Percentiles rank a stretch among this genome's conserved stretches.
phyloP scores from a whole-genome alignment of 1,140 invertebrate species.

The Zaprionus africanus region DNA sequence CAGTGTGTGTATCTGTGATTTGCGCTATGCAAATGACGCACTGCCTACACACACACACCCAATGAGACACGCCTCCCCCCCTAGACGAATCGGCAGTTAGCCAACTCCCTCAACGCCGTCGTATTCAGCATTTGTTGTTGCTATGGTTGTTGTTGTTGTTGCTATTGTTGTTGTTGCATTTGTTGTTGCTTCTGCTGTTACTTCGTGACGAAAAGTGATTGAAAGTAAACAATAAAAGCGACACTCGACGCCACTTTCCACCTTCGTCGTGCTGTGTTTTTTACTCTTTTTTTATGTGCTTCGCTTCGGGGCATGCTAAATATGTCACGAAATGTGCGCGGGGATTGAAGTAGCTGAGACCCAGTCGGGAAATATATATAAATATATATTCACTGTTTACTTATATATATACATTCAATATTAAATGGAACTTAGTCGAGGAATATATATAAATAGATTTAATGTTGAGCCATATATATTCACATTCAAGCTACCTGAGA shows the following conservation, averaged over 20 bases:
- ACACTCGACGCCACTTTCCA: conserved; percentile 78
- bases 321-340: background rate
- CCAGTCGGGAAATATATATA: background rate
- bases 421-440: too few species aligned
- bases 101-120: conserved; percentile 27
- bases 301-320: background rate
- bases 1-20: conserved; percentile 49
- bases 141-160: conserved; percentile 39
- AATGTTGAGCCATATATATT: too few species aligned
- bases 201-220: conserved; percentile 84
- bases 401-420: too few species aligned
- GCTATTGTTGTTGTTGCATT: conserved; percentile 27
- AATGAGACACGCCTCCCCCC: conserved; percentile 28
- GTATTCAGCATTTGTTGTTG: conserved; percentile 44
- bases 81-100: conserved; percentile 21
- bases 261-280: conserved; percentile 42
- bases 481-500: too few species aligned
- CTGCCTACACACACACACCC: conserved; percentile 22
- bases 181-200: conserved; percentile 50
- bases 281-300: conserved; percentile 21
- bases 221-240: conserved; percentile 84
- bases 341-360: background rate
- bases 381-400: background rate
- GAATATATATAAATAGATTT: too few species aligned
- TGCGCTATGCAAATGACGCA: conserved; percentile 62